phyloP scores from a whole-genome alignment of 2,888 invertebrate species.

The Harpalus rufipes region DNA sequence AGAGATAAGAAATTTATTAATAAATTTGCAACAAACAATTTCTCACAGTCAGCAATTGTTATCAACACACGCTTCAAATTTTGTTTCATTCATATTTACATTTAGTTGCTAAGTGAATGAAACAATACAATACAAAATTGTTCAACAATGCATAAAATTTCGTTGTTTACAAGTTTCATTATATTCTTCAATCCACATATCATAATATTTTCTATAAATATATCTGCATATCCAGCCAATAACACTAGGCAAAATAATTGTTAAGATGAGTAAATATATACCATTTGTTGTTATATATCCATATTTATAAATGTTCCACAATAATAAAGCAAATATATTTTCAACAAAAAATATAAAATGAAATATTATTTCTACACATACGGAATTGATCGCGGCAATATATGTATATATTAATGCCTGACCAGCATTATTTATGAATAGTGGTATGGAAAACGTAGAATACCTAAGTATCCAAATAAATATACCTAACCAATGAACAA shows the following conservation, averaged over 20 bases:
- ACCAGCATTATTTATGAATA: background rate
- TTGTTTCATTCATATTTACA: background rate
- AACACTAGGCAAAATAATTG: conserved; percentile 4
- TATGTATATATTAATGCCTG: conserved; percentile 11
- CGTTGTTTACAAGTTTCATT: background rate
- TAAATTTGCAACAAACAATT: background rate
- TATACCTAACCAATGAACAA: background rate
- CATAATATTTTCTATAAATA: conserved; percentile 19
- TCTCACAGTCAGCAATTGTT: background rate
- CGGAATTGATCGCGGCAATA: conserved; percentile 5
- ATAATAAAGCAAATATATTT: conserved; percentile 5
- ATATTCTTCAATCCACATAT: background rate
- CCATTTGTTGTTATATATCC: background rate
- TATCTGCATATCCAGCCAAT: conserved; percentile 29
- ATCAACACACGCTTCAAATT: background rate
- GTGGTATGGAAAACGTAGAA: background rate
- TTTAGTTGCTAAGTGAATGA: background rate
- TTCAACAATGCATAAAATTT: background rate
- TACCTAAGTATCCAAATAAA: background rate
- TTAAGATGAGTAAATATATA: conserved; percentile 13
- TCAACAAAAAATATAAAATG: conserved; percentile 19
- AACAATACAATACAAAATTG: background rate
- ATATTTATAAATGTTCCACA: conserved; percentile 8
- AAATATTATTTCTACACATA: background rate
- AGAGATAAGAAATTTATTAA: conserved; percentile 10